Percentiles rank a stretch among this genome's conserved stretches.
Evolutionary conservation across 2,113 vertebrate genomes (phyloP).

Genomic region (Vidua macroura): DNA sequence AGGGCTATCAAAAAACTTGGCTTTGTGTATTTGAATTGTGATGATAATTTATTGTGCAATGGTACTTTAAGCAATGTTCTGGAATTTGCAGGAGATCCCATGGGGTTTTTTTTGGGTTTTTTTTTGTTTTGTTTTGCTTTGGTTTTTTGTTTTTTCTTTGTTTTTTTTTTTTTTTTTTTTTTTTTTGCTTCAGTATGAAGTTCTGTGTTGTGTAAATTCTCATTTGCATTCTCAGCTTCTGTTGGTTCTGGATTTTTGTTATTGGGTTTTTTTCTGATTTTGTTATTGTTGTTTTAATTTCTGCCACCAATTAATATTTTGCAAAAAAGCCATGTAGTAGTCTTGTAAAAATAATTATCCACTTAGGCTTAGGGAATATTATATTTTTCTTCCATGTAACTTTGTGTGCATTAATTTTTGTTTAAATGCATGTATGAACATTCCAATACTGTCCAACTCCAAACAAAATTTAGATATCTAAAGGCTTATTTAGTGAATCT

Average conservation of each 20-base stretch:
- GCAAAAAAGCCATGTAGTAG: background rate
- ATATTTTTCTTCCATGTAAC: background rate
- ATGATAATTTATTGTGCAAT: background rate
- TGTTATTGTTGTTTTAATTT: background rate
- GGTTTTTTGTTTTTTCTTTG: background rate
- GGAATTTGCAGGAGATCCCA: background rate
- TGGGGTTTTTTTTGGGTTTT: no score
- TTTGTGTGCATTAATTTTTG: rapidly evolving
- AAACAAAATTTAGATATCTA: background rate
- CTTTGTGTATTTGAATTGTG: background rate
- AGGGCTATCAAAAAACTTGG: background rate
- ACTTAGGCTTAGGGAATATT: background rate
- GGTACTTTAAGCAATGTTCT: background rate
- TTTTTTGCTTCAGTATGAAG: no score
- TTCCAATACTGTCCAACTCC: background rate
- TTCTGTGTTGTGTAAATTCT: background rate
- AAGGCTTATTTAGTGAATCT: background rate
- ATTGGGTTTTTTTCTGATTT: background rate
- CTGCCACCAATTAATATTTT: background rate
- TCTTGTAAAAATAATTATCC: background rate
- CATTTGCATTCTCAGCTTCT: background rate
- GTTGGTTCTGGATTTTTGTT: background rate
- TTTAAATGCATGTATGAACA: background rate
- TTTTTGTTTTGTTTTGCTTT: background rate
- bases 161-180: no score